phyloP scores from a whole-genome alignment of 2,797 vertebrate genomes.

The Yasuhikotakia modesta region DNA sequence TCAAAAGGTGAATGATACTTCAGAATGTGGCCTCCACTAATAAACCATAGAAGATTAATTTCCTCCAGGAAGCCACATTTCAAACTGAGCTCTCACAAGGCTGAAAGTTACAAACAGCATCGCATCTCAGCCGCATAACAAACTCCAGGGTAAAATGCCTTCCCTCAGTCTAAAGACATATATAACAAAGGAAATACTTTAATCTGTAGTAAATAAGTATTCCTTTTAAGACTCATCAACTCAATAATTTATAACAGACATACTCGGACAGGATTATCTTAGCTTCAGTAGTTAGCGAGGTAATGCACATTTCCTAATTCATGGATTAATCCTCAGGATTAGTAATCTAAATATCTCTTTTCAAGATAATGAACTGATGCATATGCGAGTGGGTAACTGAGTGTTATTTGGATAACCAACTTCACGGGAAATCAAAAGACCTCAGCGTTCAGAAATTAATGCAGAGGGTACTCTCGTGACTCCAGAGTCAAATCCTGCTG shows the following conservation, averaged over 20 bases:
- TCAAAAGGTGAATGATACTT: slow-evolving; percentile 61
- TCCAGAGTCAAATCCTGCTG: slow-evolving; percentile 62
- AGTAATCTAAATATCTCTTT: slow-evolving; percentile 80
- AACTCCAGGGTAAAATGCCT: not conserved
- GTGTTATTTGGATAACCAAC: slow-evolving; percentile 74
- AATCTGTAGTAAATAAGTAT: no score
- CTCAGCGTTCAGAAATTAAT: slow-evolving; percentile 74
- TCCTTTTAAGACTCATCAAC: slow-evolving; percentile 48
- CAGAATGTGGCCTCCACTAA: slow-evolving; percentile 47
- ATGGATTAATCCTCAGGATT: slow-evolving; percentile 76
- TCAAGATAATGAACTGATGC: slow-evolving; percentile 83
- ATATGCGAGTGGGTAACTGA: slow-evolving; percentile 75
- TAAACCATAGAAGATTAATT: slow-evolving; percentile 57
- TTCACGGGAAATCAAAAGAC: slow-evolving; percentile 73
- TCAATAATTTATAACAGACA: slow-evolving; percentile 68
- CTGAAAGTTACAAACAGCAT: slow-evolving; percentile 41
- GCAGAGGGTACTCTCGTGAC: slow-evolving; percentile 67
- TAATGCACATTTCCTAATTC: slow-evolving; percentile 73
- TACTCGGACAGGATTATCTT: slow-evolving; percentile 55
- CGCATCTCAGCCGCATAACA: slow-evolving; percentile 16
- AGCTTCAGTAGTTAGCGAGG: slow-evolving; percentile 64
- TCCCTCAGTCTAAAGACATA: not conserved
- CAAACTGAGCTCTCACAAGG: slow-evolving; percentile 40
- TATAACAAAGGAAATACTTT: not conserved
- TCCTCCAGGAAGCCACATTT: slow-evolving; percentile 44